Conservation (phyloP, 2,888 invertebrate species). For the Julus scandinavius region DNA sequence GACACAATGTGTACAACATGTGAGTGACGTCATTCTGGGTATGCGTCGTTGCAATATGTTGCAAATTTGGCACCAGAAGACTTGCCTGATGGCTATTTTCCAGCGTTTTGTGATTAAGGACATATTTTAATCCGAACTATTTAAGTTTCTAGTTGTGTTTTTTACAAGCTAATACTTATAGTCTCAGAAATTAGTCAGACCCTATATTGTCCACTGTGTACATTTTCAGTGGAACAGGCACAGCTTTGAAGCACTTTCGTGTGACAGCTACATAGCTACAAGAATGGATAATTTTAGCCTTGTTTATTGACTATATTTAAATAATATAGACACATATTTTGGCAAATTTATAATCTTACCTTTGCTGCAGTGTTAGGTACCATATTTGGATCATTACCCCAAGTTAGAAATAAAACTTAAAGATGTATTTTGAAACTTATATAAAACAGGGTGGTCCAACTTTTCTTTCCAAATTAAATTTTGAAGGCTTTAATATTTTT, state of each 20-base stretch:
- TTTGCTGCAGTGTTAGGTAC: too few relatives aligned
- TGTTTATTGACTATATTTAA: too few relatives aligned
- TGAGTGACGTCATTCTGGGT: background rate
- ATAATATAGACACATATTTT: too few relatives aligned
- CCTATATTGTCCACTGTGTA: slow-evolving; percentile 15
- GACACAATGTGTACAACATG: background rate
- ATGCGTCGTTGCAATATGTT: background rate
- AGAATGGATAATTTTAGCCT: too few relatives aligned
- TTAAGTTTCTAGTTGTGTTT: slow-evolving; percentile 33
- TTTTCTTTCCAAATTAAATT: too few relatives aligned
- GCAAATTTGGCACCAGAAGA: background rate
- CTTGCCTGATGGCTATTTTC: background rate
- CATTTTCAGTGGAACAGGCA: slow-evolving; percentile 13
- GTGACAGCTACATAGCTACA: background rate
- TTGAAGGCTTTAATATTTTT: too few relatives aligned
- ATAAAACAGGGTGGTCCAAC: too few relatives aligned
- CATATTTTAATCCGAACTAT: slow-evolving; percentile 10
- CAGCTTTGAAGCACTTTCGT: background rate
- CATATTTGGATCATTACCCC: too few relatives aligned
- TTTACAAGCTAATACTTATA: slow-evolving; percentile 26
- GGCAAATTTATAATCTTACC: too few relatives aligned
- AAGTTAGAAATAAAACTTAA: too few relatives aligned
- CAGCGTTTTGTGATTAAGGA: slow-evolving; percentile 33
- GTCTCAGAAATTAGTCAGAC: slow-evolving; percentile 33
- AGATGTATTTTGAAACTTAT: too few relatives aligned